phyloP scores from a whole-genome alignment of 2,797 vertebrate genomes.

The Pangasius mekongensis region DNA sequence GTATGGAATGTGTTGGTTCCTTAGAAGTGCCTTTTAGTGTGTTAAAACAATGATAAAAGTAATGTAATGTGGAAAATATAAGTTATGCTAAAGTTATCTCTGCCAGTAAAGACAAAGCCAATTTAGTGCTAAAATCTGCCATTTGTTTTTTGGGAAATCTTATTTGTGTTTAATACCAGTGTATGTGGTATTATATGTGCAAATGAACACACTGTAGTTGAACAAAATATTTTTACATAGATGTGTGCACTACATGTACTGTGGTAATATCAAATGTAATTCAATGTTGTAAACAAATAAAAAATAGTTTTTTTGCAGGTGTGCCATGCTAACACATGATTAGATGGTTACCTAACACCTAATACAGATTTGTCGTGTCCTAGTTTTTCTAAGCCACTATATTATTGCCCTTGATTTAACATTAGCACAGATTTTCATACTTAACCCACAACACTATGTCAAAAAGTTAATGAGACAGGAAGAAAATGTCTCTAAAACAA shows the following conservation, averaged over 20 bases:
- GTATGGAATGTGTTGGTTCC: background rate
- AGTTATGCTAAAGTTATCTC: background rate
- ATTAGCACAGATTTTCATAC: background rate
- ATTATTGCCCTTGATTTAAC: background rate
- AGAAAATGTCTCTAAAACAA: background rate
- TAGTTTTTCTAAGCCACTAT: background rate
- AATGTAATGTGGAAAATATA: no score
- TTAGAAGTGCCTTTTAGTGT: background rate
- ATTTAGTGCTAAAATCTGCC: background rate
- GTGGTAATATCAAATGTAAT: background rate
- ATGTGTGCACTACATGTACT: background rate
- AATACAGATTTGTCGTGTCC: background rate
- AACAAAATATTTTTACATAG: background rate
- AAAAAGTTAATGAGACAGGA: background rate
- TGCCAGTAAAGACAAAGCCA: background rate
- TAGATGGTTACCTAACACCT: background rate
- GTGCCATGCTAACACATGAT: background rate
- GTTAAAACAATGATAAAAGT: background rate
- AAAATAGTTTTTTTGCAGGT: background rate
- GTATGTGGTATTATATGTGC: background rate
- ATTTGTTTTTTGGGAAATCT: background rate
- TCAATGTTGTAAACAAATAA: background rate
- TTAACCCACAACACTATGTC: background rate
- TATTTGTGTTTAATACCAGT: background rate
- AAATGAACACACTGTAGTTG: background rate